Evolutionary conservation across 2,888 invertebrate genomes (phyloP), one percentile per base, ranked within the genome.

Genomic region (Cantharis rustica): DNA sequence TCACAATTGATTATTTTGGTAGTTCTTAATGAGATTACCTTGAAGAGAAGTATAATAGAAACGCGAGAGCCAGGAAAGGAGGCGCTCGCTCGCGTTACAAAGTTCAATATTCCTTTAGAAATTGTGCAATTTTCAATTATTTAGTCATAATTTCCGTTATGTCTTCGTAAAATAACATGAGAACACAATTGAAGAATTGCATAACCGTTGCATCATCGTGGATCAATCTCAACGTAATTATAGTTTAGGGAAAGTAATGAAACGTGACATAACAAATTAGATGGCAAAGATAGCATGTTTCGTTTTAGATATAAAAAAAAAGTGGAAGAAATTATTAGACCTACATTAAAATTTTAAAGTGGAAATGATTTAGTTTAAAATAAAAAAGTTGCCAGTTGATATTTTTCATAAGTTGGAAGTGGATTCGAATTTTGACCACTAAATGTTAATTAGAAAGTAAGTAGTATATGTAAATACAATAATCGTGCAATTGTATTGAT

Each of bases 261-360:
- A 66, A 66, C 64, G 23, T 66, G 64, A 66, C 64, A 66, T 66
- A 66, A 66, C 64, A 66, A 17, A 63, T 63, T 63, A 63, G 23
- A 20, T 23, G 64, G n/a, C 20, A 16, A n/a, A 47, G 17, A 63
- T 63, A 66, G 23, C 64, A 66, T n/a, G 64, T 66, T 23, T 66
- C 64, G 15, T 66, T 66, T 23, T 2, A 13, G 20, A 17, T 20
- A 17, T 23, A 9, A 66, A n/a, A 66, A n/a, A 66, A 23, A 23
- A 9, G 23, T 23, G n/a, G 64, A 66, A 47, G 64, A 66, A 66
- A 66, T 63, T 63, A 66, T 66, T 20, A 20, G 64, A 47, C 47
- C 47, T 47, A 47, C 47, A 47, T 47, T 47, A 7, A 47, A 47
- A 47, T 47, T 5, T 31, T 47, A n/a, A n/a, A 47, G 47, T 47